Evolutionary conservation across 2,797 vertebrate genomes (phyloP), one percentile per base, ranked within the genome.

Genomic region (Neosalanx taihuensis): DNA sequence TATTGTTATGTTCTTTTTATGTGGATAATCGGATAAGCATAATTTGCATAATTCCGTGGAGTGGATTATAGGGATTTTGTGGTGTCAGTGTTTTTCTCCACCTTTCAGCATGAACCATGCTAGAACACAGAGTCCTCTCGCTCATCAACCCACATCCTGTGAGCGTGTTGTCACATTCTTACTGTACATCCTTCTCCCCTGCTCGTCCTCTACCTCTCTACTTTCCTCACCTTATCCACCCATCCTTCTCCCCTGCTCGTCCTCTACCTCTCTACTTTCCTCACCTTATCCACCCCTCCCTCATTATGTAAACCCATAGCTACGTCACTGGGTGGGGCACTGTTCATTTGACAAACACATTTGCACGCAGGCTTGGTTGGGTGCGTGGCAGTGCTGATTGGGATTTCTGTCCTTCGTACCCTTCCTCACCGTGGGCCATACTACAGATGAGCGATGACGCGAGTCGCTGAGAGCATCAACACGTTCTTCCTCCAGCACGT

Each of bases 1-100:
- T 65, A 71, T 29, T 56, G 9, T 41, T 70, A 10, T 17, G 72
- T 51, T 26, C 41, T 61, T 59, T 73, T 57, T 20, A 61, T 76
- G 18, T 71, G 57, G 75, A 69, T 73, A 68, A 77, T 72, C 37
- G 17, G 57, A 75, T 75, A 37, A 64, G 53, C 29, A 2, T 29
- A 15, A 70, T 76, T 70, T 70, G 59, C 59, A 53, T 70, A 65
- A 70, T 76, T 73, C 26, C 3, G 18, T 17, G 35, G 41, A 35
- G 18, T 46, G 67, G 31, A 72, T 79, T 72, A 65, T 76, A 64
- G 58, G 58, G 53, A 60, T 31, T 23, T 53, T 68, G 49, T 64
- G 41, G 26, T 58, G 26, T 15, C 37, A 30, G 30, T 37, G 63
- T 70, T 49, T 74, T 23, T 29, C 37, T 57, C 67, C 71, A 71